Evolutionary conservation across 2,888 invertebrate species (phyloP).

Genomic region (Hemistola chrysoprasaria): DNA sequence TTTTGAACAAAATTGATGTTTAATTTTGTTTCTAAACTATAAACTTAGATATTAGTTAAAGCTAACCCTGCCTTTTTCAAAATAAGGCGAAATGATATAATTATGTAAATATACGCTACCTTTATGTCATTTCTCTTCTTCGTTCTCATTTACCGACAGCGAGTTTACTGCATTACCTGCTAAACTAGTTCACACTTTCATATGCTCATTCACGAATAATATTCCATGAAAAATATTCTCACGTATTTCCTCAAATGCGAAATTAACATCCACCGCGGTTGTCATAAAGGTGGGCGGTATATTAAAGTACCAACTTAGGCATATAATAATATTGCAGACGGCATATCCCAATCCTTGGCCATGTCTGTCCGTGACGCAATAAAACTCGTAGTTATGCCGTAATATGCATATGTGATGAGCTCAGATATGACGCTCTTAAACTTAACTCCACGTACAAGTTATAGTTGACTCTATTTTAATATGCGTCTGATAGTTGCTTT

Average conservation of each 20-base stretch:
- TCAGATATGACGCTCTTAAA: conserved; percentile 55
- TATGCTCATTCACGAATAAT: conserved; percentile 16
- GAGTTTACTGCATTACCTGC: background rate
- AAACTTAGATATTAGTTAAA: no score
- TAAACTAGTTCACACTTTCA: conserved; percentile 1
- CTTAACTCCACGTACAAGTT: conserved; percentile 44
- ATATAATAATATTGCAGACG: conserved; percentile 52
- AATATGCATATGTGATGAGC: conserved; percentile 74
- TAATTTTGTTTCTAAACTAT: no score
- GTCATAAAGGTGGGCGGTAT: conserved; percentile 65
- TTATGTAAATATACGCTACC: no score
- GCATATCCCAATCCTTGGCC: conserved; percentile 55
- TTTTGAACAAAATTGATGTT: no score
- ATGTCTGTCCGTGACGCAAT: conserved; percentile 70
- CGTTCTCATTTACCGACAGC: no score
- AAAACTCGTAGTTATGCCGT: conserved; percentile 70
- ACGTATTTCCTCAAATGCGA: conserved; percentile 36
- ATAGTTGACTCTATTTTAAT: conserved; percentile 13
- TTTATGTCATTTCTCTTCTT: no score
- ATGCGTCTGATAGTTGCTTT: background rate
- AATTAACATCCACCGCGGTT: conserved; percentile 49
- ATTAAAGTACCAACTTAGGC: conserved; percentile 58
- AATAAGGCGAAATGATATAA: no score
- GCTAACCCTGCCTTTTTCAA: no score
- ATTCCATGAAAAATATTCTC: conserved; percentile 30